phyloP scores from a whole-genome alignment of 2,888 invertebrate species.

The Acheta domesticus region DNA sequence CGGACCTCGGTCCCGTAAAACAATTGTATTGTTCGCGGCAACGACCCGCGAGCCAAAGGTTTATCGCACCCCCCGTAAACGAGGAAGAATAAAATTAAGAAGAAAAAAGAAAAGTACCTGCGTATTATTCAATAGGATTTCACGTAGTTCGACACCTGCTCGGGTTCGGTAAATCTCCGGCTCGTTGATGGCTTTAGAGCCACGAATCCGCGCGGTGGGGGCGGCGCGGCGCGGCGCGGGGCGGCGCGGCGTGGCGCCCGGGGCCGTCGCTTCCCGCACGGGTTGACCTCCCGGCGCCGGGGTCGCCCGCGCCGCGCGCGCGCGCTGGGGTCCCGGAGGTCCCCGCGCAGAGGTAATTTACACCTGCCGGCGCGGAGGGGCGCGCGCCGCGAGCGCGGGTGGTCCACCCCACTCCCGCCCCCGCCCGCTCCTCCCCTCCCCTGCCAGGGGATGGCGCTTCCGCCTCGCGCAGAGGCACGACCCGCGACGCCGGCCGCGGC shows the following conservation, averaged over 20 bases:
- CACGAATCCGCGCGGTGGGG: no score
- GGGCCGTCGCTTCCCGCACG: not conserved
- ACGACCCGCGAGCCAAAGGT: not conserved
- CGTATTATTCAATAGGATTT: not conserved
- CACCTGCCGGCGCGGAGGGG: not conserved
- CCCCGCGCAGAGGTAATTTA: not conserved
- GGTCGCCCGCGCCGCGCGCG: not conserved
- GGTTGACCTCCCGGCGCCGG: not conserved
- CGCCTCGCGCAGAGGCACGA: not conserved
- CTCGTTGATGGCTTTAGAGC: not conserved
- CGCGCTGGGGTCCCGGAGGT: not conserved
- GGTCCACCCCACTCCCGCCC: not conserved
- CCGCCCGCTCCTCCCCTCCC: no score
- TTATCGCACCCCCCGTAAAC: not conserved
- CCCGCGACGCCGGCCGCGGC: no score
- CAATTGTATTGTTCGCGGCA: slow-evolving; percentile 11
- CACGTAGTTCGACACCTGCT: not conserved
- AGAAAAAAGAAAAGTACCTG: not conserved
- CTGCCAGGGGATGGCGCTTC: not conserved
- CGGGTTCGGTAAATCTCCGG: not conserved
- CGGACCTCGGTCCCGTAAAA: not conserved
- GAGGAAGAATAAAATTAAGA: not conserved
- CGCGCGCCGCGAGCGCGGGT: not conserved
- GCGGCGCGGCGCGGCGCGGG: no score
- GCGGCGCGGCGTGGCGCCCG: no score